Conservation (phyloP, 2,113 vertebrate species). For the Trichomycterus rosablanca region DNA sequence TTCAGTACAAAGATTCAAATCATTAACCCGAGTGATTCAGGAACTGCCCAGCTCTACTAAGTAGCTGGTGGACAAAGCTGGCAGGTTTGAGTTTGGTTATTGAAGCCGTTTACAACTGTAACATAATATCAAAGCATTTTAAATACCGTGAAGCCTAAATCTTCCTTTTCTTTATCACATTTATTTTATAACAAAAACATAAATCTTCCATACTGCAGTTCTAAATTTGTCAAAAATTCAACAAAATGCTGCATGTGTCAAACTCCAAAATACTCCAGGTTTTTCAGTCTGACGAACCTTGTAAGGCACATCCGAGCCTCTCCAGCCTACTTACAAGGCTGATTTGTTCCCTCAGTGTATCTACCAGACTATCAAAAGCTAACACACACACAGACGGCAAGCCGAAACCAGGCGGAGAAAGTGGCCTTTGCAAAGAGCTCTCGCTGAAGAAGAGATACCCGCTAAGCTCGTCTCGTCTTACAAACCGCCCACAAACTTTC, state of each 20-base stretch:
- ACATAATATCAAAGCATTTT: too few species aligned
- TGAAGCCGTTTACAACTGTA: too few species aligned
- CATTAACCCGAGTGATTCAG: too few species aligned
- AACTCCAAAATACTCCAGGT: conserved; percentile 4
- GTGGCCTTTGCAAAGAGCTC: conserved; percentile 35
- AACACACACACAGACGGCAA: conserved; percentile 14
- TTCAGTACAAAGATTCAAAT: too few species aligned
- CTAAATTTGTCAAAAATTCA: neutral
- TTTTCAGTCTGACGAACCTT: neutral
- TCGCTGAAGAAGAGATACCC: conserved; percentile 29
- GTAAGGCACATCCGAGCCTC: conserved; percentile 2
- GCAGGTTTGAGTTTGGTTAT: too few species aligned
- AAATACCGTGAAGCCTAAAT: too few species aligned
- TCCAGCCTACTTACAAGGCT: conserved; percentile 30
- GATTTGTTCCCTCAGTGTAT: conserved; percentile 43
- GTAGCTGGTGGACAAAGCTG: too few species aligned
- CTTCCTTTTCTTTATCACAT: too few species aligned
- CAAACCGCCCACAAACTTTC: conserved; percentile 36
- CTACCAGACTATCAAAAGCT: conserved; percentile 10
- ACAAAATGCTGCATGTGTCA: neutral
- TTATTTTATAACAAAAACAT: too few species aligned
- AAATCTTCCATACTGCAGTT: too few species aligned
- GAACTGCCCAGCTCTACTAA: too few species aligned
- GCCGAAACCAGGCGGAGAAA: conserved; percentile 40
- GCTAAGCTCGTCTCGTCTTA: conserved; percentile 39